Base-by-base conservation (phyloP, 2,888 invertebrate species). In the Harpalus rubripes region DNA sequence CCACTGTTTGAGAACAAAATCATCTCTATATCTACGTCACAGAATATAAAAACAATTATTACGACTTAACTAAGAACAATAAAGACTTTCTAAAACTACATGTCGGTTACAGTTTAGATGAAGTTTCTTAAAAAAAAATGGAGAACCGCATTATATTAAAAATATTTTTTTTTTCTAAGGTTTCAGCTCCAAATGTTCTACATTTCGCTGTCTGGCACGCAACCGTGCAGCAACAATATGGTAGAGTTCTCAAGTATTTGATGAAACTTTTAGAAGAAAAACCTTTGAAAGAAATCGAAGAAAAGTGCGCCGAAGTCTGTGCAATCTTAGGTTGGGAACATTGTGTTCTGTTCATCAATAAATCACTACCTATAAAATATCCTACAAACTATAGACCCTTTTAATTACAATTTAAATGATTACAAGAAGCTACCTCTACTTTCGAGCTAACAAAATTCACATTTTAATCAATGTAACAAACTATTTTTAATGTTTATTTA, bases 181-280 rank as follows among this genome's bases (percentile, higher is more conserved):
- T 76, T 12, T 86, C 87, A 26, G 88, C 89, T 10, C 86, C 88
- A 32, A 89, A 89, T 65, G 94, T 95, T 72, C 92, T 96, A 68
- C 94, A 95, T 88, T 96, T 98, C 89, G 95, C 95, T 12, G 91
- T 96, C 59, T 96, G 96, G 95, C 97, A 98, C 90, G 96, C 96
- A 65, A 94, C 95, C 88, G 93, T 95, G 0, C 93, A 96, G 88
- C 92, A 94, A 86, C 96, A 98, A 82, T 96, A 95, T 91, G 98
- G 97, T 0, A 94, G 97, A 86, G 95, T 96, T 86, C 91, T 96
- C 86, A 97, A 97, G 90, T 93, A 96, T 86, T 91, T 98, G 22
- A 90, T 92, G 86, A 96, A 96, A 91, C 92, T 96, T 86, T 94
- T 94, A 86, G 99, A 99, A 87, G 98, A 98, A 58, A 95, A 96